phyloP scores from a whole-genome alignment of 2,113 vertebrate genomes.

The Herpailurus yagouaroundi region DNA sequence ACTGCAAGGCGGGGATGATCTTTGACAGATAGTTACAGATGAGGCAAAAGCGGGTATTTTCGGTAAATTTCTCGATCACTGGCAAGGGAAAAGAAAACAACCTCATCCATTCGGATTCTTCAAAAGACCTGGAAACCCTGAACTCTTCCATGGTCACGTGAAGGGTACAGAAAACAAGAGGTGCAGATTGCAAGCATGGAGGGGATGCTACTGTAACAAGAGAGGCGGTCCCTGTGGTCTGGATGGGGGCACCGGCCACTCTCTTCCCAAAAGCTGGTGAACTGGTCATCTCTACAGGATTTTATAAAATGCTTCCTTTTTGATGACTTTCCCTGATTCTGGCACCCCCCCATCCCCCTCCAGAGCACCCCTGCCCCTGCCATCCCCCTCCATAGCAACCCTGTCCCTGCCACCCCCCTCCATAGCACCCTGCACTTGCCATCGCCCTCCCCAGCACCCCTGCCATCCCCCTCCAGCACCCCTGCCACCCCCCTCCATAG shows the following conservation, averaged over 20 bases:
- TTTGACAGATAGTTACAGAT: constrained; percentile 99
- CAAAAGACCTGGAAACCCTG: not conserved
- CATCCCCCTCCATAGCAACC: too few species aligned
- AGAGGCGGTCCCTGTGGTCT: not conserved
- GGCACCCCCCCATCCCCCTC: not conserved
- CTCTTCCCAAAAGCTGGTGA: not conserved
- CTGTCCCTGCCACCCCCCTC: too few species aligned
- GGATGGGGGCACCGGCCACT: not conserved
- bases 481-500: too few species aligned
- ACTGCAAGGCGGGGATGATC: constrained; percentile 98
- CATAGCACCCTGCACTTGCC: too few species aligned
- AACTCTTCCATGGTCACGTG: not conserved
- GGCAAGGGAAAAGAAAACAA: constrained; percentile 36
- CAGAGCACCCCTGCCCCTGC: too few species aligned
- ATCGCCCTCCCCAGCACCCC: too few species aligned
- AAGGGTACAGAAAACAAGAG: not conserved
- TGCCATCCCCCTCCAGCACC: too few species aligned
- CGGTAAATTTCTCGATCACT: constrained; percentile 99
- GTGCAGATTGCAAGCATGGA: not conserved
- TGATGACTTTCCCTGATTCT: not conserved
- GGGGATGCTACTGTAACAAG: rapidly evolving
- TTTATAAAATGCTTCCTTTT: not conserved
- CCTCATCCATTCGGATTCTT: not conserved
- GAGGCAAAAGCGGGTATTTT: constrained; percentile 97
- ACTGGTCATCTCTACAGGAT: not conserved